Conservation (phyloP, 2,797 vertebrate species). For the Sphaeramia orbicularis region DNA sequence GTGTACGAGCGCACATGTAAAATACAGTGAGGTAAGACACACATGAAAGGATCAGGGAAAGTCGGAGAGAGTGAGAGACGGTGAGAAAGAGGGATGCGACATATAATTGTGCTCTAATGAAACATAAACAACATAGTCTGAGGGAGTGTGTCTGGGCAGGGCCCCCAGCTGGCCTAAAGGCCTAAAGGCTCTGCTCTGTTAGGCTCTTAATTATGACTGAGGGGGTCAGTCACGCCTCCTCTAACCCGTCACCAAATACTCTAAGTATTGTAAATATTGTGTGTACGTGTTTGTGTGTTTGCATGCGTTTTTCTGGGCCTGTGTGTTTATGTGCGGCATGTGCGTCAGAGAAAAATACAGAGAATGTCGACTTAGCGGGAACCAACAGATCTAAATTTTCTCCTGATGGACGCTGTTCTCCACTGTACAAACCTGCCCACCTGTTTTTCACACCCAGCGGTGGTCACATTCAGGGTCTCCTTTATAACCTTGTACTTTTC, state of each 20-base stretch:
- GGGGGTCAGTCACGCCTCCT: slow-evolving; percentile 75
- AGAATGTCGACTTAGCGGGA: slow-evolving; percentile 50
- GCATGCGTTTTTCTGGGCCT: slow-evolving; percentile 17
- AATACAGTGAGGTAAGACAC: background rate
- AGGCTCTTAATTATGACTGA: slow-evolving; percentile 82
- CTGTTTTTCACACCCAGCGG: slow-evolving; percentile 39
- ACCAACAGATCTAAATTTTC: slow-evolving; percentile 32
- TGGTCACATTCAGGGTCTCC: slow-evolving; percentile 36
- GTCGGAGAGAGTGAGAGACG: slow-evolving; percentile 50
- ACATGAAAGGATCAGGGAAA: slow-evolving; percentile 48
- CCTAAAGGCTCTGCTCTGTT: slow-evolving; percentile 75
- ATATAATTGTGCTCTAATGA: slow-evolving; percentile 83
- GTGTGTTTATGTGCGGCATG: slow-evolving; percentile 46
- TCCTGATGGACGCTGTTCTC: slow-evolving; percentile 6
- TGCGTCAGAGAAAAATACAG: slow-evolving; percentile 73
- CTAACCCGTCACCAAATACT: slow-evolving; percentile 73
- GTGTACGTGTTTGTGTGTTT: slow-evolving; percentile 57
- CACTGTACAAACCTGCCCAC: slow-evolving; percentile 40
- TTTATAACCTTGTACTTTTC: slow-evolving; percentile 46
- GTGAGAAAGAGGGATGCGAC: slow-evolving; percentile 66
- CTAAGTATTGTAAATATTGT: slow-evolving; percentile 72
- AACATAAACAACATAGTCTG: slow-evolving; percentile 78
- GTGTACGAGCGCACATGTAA: slow-evolving; percentile 8
- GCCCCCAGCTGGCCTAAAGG: slow-evolving; percentile 66
- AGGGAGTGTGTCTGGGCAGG: slow-evolving; percentile 75